Evolutionary conservation across 2,888 invertebrate species (phyloP).

Genomic region (Ophraella communa): DNA sequence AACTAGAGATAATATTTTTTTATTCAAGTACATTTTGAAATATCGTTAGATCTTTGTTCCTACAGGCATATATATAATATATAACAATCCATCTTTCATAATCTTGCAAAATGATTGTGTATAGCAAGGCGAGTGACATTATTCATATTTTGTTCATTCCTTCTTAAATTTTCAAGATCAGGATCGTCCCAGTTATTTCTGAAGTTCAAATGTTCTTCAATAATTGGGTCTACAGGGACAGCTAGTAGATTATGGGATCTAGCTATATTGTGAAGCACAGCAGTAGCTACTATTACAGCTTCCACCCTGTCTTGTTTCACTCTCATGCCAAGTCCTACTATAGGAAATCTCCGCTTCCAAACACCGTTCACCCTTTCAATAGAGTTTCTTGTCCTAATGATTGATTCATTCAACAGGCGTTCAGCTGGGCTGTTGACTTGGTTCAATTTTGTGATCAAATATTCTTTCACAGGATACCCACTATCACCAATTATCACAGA

Average conservation of each 20-base stretch:
- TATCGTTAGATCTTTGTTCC: too few relatives aligned
- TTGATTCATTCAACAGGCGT: constrained; percentile 7
- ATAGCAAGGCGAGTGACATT: constrained; percentile 15
- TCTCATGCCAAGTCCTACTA: constrained; percentile 30
- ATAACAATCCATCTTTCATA: background rate
- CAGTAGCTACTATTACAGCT: background rate
- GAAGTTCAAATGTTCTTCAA: constrained; percentile 1
- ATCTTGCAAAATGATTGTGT: constrained; percentile 13
- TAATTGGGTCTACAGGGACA: background rate
- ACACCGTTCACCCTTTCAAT: constrained; percentile 42
- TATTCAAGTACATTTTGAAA: too few relatives aligned
- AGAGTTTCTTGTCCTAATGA: constrained; percentile 43
- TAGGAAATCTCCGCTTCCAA: constrained; percentile 44
- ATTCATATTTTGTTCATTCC: background rate
- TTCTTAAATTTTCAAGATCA: background rate
- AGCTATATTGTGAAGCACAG: too few relatives aligned
- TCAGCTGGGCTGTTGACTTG: constrained; percentile 6
- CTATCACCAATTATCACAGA: constrained; percentile 11
- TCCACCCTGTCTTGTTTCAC: constrained; percentile 2
- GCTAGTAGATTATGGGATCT: constrained; percentile 1
- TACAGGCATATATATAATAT: too few relatives aligned
- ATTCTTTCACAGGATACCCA: constrained; percentile 14
- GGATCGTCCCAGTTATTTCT: constrained; percentile 2
- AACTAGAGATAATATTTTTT: too few relatives aligned
- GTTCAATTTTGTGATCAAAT: too few relatives aligned